Evolutionary conservation across 2,888 invertebrate species (phyloP), one percentile per base, ranked within the genome.

Genomic region (Cheiracanthium punctorium): DNA sequence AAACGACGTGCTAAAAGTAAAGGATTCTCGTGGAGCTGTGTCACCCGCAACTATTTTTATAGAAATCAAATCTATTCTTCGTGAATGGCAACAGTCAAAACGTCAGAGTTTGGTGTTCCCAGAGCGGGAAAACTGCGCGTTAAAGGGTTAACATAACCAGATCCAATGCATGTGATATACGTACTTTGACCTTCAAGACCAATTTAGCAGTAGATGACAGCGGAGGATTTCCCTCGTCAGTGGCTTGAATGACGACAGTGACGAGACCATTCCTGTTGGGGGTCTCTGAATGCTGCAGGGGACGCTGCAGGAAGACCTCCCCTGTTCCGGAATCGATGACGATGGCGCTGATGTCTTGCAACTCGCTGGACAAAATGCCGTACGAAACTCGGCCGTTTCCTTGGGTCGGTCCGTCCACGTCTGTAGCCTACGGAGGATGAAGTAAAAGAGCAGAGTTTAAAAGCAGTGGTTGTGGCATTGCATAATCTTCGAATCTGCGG

Each of bases 401-500:
- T 91, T 95, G 95, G 2, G 92, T 93, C 0, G 94, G 94, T 0
- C 96, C 95, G 91, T 96, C 96, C 17, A 93, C 93, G 91, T 96
- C 96, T 0, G 94, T 94, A 0, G 96, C 96, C 93, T 95, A 28
- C 37, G 8, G 2, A 24, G n/a, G n/a, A n/a, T n/a, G n/a, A n/a
- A n/a, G n/a, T n/a, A n/a, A n/a, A n/a, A n/a, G n/a, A n/a, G n/a
- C n/a, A n/a, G n/a, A n/a, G n/a, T n/a, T n/a, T n/a, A n/a, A n/a
- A n/a, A n/a, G n/a, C n/a, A n/a, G n/a, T n/a, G n/a, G n/a, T n/a
- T n/a, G n/a, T n/a, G n/a, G n/a, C n/a, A n/a, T n/a, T n/a, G n/a
- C n/a, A n/a, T n/a, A n/a, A n/a, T n/a, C n/a, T n/a, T n/a, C n/a
- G n/a, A n/a, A n/a, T n/a, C n/a, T n/a, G n/a, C n/a, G n/a, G n/a